Base-by-base conservation (phyloP, 1,140 invertebrate genomes). In the Steinernema khuongi region DNA sequence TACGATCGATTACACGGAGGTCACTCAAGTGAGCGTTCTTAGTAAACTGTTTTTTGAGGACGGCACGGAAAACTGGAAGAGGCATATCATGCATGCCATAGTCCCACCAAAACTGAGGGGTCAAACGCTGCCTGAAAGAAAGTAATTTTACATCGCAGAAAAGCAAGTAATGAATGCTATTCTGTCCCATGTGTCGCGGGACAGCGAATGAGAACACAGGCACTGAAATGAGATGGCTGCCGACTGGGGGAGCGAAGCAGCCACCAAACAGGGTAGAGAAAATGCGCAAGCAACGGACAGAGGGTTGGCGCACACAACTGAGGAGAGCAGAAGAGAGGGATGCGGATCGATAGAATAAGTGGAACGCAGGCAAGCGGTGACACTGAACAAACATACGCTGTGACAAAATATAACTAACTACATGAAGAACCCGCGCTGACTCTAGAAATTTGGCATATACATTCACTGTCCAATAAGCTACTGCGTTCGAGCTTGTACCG, bases 31-130 rank as follows among this genome's bases (percentile, higher is more conserved):
- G 79, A 11, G 73, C 74, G 43, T 83, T 80, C 67, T 83, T 83
- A 11, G 68, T 73, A 72, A 82, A 83, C 41, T 83, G 78, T 41
- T 81, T 79, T 70, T 83, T 83, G 70, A 83, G 72, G 11, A 84
- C 74, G 31, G 81, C 73, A 28, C 81, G 80, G 72, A 83, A 84
- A 26, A 83, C 74, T 0, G 82, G 81, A 68, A 83, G 72, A 28
- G 81, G 81, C 68, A 82, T 79, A 41, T 83, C 81, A 14, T 79
- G 69, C 67, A 83, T 43, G 1, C 71, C 72, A 44, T 69, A 82
- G 43, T 82, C 82, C 71, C 70, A 83, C 81, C 81, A 83, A 67
- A 83, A 78, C 43, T 80, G 80, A 31, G 81, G 81, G 29, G 82
- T 75, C 31, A 80, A 22, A 19, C 79, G 78, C 69, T 83, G 81